These are phyloP conservation scores for Tinea pellionella DNA, from an alignment of 2,888 invertebrate genomes.

Conservation along the genomic window DNA sequence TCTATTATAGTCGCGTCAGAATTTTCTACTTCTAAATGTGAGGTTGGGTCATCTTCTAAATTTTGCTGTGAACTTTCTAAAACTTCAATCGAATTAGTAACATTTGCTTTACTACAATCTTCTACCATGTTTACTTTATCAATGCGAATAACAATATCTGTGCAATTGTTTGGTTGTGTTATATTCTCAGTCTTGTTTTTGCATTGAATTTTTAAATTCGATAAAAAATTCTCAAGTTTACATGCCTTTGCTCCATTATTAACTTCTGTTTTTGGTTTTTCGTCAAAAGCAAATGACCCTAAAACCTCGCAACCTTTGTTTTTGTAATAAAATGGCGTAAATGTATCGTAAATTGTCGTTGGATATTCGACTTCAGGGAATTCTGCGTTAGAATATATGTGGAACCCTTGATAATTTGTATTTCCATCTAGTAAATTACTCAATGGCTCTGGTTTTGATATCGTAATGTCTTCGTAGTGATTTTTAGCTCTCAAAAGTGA, in stretches of 20 bases:
- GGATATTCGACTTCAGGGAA: slow-evolving; percentile 12
- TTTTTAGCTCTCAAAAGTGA: neutral
- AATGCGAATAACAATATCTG: neutral
- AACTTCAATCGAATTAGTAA: neutral
- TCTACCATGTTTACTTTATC: neutral
- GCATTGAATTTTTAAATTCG: neutral
- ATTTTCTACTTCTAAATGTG: too few species aligned
- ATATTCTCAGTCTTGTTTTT: neutral
- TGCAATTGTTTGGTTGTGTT: neutral
- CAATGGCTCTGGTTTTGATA: neutral
- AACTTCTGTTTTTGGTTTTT: neutral
- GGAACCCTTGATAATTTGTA: neutral
- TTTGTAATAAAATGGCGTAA: slow-evolving; percentile 9
- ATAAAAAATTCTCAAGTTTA: neutral
- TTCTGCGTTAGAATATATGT: neutral
- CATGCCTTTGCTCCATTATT: neutral
- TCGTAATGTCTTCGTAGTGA: neutral
- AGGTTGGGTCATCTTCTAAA: too few species aligned
- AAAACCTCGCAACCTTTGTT: slow-evolving; percentile 3
- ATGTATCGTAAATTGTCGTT: neutral
- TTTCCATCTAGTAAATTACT: neutral
- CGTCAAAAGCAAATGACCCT: neutral
- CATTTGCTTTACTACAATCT: neutral
- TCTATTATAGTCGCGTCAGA: neutral
- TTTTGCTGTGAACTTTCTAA: too few species aligned